Evolutionary conservation across 1,140 invertebrate genomes (phyloP).

Genomic region (Homalodisca vitripennis): DNA sequence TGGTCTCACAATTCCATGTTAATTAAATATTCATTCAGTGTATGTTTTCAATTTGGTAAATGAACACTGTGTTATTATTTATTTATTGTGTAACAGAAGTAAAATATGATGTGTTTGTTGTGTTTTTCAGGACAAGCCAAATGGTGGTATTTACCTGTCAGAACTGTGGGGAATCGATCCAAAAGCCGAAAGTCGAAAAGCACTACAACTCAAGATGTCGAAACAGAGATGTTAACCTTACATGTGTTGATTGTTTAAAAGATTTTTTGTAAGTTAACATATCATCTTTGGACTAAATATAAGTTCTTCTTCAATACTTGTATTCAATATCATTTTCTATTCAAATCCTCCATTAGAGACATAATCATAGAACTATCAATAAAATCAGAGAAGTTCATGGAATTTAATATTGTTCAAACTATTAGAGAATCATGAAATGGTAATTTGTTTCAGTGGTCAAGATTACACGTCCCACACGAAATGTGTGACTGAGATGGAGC

Average conservation of each 20-base stretch:
- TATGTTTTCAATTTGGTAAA: too few species aligned
- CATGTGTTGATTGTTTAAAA: constrained; percentile 89
- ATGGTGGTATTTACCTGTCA: constrained; percentile 95
- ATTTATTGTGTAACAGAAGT: too few species aligned
- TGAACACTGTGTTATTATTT: too few species aligned
- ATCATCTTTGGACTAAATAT: neutral
- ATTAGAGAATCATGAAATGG: neutral
- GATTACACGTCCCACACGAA: constrained; percentile 83
- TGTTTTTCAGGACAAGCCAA: neutral
- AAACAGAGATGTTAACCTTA: constrained; percentile 55
- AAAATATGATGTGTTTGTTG: neutral
- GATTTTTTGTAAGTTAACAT: constrained; percentile 58
- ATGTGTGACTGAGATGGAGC: constrained; percentile 87
- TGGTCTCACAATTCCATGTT: too few species aligned
- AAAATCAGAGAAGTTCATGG: neutral
- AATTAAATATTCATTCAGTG: too few species aligned
- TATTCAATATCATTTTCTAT: neutral
- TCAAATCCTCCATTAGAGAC: neutral
- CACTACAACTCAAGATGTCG: constrained; percentile 77
- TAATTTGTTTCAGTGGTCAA: constrained; percentile 57
- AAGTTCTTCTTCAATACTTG: neutral
- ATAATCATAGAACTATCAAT: neutral
- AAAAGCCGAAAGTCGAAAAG: constrained; percentile 89
- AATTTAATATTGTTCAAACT: neutral
- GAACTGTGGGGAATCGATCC: constrained; percentile 82